Evolutionary conservation across 2,113 vertebrate species (phyloP).

Genomic region (Peromyscus maniculatus): DNA sequence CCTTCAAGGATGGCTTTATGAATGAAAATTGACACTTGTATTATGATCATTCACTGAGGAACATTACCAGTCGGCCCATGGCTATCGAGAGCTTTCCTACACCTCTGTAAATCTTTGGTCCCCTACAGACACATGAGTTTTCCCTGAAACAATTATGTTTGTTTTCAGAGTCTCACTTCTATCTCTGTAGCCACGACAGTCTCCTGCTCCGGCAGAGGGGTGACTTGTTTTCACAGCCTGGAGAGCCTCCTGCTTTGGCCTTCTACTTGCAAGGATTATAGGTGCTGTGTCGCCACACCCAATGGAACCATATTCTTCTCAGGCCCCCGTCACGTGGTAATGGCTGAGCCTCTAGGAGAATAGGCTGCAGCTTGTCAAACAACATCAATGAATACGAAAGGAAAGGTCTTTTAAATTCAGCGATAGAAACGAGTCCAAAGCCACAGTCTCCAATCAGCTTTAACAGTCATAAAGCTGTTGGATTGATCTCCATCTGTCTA

Average conservation of each 20-base stretch:
- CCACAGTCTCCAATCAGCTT: slow-evolving; percentile 16
- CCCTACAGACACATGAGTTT: slow-evolving; percentile 2
- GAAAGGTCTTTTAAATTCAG: slow-evolving; percentile 55
- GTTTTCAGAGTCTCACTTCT: slow-evolving; percentile 39
- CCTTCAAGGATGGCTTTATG: slow-evolving; percentile 53
- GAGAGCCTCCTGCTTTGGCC: not conserved
- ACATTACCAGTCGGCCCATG: not conserved
- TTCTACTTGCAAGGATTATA: not conserved
- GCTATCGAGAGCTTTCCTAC: not conserved
- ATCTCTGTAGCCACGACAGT: not conserved
- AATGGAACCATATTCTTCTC: not conserved
- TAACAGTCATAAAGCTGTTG: slow-evolving; percentile 51
- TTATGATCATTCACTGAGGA: slow-evolving; percentile 7
- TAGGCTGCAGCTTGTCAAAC: not conserved
- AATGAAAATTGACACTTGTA: not conserved
- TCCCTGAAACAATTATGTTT: not conserved
- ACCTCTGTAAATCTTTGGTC: not conserved
- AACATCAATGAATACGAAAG: not conserved
- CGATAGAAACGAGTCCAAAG: slow-evolving; percentile 39
- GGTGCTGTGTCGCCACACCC: not conserved
- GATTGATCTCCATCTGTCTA: slow-evolving; percentile 67
- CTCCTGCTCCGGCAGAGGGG: not conserved
- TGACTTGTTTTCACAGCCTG: not conserved
- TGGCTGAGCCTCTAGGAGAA: not conserved
- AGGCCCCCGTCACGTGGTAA: not conserved